phyloP scores from a whole-genome alignment of 30 jellyfish, hydroid and myxozoan species.

The Aurelia aurita complex sp. Pacific region DNA sequence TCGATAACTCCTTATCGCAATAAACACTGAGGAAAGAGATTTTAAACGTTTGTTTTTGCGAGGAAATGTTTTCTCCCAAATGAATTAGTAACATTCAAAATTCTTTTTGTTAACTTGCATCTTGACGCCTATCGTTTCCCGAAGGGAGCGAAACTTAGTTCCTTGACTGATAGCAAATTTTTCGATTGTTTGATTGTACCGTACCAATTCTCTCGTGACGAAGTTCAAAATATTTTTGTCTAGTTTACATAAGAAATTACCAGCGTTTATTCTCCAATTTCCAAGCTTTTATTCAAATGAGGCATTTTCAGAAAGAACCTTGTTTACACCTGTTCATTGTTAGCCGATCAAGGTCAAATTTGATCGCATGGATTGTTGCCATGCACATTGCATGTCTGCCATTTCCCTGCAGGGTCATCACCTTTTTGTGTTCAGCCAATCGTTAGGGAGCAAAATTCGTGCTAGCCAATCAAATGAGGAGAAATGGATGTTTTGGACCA shows the following conservation, averaged over 20 bases:
- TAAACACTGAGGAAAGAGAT: no score
- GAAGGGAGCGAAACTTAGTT: no score
- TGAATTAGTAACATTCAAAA: no score
- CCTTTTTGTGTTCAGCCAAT: neutral
- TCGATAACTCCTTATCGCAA: no score
- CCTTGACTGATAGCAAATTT: no score
- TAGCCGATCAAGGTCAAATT: neutral
- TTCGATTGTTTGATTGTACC: neutral
- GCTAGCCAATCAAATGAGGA: neutral
- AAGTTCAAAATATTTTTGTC: neutral
- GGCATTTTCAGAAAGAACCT: conserved; percentile 3
- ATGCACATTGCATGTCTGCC: neutral
- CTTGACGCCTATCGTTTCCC: no score
- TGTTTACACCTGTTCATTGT: conserved; percentile 26
- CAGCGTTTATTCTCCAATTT: conserved; percentile 12
- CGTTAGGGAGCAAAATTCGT: neutral
- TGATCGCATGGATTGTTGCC: conserved; percentile 15
- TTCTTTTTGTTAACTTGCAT: no score
- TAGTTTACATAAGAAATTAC: neutral
- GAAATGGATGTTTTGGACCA: neutral
- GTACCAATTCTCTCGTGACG: neutral
- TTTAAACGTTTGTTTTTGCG: no score
- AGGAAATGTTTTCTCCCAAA: no score
- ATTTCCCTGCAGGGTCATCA: neutral
- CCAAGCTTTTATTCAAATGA: conserved; percentile 9